Conservation (phyloP, 1,140 invertebrate genomes). For the Drosophila santomea region DNA sequence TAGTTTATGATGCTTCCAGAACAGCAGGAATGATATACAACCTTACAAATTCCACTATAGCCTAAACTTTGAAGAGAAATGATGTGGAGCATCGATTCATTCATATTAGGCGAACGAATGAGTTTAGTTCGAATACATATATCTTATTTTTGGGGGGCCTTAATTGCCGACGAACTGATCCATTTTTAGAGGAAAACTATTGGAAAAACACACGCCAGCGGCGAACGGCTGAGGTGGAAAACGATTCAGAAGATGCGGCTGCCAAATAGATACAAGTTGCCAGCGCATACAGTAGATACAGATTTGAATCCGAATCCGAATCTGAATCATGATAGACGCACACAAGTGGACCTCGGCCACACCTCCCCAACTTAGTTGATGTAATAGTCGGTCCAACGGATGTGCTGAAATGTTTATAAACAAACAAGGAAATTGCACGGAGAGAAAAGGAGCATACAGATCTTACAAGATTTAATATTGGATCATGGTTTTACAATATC, state of each 20-base stretch:
- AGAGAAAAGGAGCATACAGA: background rate
- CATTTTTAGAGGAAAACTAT: constrained; percentile 65
- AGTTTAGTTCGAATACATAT: constrained; percentile 35
- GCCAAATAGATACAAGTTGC: constrained; percentile 49
- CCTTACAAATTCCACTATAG: background rate
- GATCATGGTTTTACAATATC: background rate
- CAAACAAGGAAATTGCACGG: constrained; percentile 22
- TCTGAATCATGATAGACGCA: constrained; percentile 30
- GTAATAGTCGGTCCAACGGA: constrained; percentile 32
- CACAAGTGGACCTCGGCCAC: constrained; percentile 26
- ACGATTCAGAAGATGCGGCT: constrained; percentile 36
- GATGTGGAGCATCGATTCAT: constrained; percentile 20
- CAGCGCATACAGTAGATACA: constrained; percentile 28
- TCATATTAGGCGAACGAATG: constrained; percentile 33
- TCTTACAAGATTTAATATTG: background rate
- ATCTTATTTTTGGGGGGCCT: constrained; percentile 48
- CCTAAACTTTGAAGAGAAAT: constrained; percentile 13
- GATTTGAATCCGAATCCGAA: constrained; percentile 25
- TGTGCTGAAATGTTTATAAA: constrained; percentile 48
- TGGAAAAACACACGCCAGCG: constrained; percentile 33
- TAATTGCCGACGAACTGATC: constrained; percentile 62
- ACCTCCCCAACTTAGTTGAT: constrained; percentile 33
- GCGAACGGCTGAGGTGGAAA: background rate
- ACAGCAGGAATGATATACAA: constrained; percentile 17
- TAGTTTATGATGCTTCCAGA: constrained; percentile 4